A percentile compares a stretch with the other conserved stretches of the same genome.
These are phyloP conservation scores for Esox lucius DNA, from an alignment of 2,797 vertebrate genomes.

Conservation along the genomic window DNA sequence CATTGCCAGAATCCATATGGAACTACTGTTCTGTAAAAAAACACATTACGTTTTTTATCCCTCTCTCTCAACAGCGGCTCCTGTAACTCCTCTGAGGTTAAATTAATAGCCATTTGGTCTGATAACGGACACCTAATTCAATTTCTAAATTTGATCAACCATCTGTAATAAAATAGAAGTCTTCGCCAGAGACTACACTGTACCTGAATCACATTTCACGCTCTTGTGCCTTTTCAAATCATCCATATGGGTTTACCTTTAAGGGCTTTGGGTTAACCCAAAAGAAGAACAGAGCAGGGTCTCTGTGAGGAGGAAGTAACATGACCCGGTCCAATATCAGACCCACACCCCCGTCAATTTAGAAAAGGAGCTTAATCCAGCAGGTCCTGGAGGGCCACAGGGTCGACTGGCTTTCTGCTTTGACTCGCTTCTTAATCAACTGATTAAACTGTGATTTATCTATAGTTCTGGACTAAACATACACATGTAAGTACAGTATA, in stretches of 20 bases:
- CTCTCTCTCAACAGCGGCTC: conserved; percentile 3
- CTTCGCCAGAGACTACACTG: conserved; percentile 33
- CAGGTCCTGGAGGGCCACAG: not conserved
- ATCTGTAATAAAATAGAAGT: conserved; percentile 54
- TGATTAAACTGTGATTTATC: conserved; percentile 59
- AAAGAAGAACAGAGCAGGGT: conserved; percentile 17
- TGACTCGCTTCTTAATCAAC: conserved; percentile 47
- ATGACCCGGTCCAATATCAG: conserved; percentile 36
- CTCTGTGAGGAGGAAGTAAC: conserved; percentile 33
- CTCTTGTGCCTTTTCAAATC: conserved; percentile 53
- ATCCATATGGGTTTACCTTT: conserved; percentile 53
- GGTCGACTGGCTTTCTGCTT: conserved; percentile 20
- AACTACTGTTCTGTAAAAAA: conserved; percentile 36
- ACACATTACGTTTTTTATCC: conserved; percentile 18
- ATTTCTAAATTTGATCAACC: conserved; percentile 66
- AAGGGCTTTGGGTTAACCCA: conserved; percentile 28
- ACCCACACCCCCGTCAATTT: conserved; percentile 30
- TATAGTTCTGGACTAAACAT: conserved; percentile 37
- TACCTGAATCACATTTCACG: conserved; percentile 64
- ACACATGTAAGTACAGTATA: conserved; percentile 30
- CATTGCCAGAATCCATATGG: conserved; percentile 45
- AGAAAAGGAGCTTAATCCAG: conserved; percentile 4
- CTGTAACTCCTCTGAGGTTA: conserved; percentile 40
- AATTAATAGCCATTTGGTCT: conserved; percentile 53
- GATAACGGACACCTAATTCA: conserved; percentile 59